Percentiles rank a stretch among this genome's conserved stretches.
Evolutionary conservation across 2,113 vertebrate genomes (phyloP).

Genomic region (Platichthys flesus): DNA sequence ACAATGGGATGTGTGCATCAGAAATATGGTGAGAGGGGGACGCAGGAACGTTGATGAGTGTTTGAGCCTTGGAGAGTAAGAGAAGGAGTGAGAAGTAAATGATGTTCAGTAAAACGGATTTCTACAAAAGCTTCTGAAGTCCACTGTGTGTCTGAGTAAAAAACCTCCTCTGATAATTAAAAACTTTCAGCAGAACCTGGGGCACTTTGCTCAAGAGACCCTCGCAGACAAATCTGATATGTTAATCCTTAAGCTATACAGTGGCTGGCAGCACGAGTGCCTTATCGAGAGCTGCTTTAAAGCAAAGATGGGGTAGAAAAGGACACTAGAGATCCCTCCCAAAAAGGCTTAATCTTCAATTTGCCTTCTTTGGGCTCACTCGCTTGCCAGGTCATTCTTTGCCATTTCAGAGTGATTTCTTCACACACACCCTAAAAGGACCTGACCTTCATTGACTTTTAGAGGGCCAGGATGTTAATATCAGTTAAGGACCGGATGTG

Average conservation of each 20-base stretch:
- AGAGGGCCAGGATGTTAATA: slow-evolving; percentile 42
- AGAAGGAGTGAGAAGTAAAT: background rate
- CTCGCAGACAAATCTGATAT: slow-evolving; percentile 36
- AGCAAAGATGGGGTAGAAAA: slow-evolving; percentile 19
- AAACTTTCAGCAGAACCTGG: slow-evolving; percentile 4
- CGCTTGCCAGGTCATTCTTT: background rate
- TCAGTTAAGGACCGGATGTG: slow-evolving; percentile 31
- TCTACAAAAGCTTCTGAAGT: slow-evolving; percentile 6
- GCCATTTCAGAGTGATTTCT: slow-evolving; percentile 30
- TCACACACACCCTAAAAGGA: slow-evolving; percentile 27
- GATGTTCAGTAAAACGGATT: background rate
- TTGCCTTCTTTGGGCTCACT: slow-evolving; percentile 6
- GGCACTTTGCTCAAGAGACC: background rate
- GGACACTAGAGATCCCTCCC: slow-evolving; percentile 11
- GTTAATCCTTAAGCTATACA: slow-evolving; percentile 41
- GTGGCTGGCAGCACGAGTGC: slow-evolving; percentile 8
- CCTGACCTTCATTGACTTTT: slow-evolving; percentile 49
- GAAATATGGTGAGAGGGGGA: slow-evolving; percentile 19
- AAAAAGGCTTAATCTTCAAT: slow-evolving; percentile 23
- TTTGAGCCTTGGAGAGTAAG: background rate
- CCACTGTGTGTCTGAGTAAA: slow-evolving; percentile 14
- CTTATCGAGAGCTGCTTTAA: slow-evolving; percentile 47
- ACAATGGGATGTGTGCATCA: slow-evolving; percentile 16
- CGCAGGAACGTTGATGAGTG: background rate
- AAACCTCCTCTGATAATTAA: slow-evolving; percentile 19